Evolutionary conservation across 2,888 invertebrate species (phyloP).

Genomic region (Dione vanillae): DNA sequence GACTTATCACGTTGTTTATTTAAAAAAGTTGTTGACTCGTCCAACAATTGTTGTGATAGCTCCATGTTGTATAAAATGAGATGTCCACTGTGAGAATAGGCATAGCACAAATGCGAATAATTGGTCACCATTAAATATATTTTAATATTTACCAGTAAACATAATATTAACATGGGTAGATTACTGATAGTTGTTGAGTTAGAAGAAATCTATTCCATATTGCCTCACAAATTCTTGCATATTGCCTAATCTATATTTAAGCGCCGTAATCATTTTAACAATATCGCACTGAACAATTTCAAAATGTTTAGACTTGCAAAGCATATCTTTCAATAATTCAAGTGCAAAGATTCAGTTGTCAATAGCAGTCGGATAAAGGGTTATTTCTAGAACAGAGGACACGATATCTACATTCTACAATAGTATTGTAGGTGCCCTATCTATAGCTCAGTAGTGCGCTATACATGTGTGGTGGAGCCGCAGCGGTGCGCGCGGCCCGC

Average conservation of each 20-base stretch:
- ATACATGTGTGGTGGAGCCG: slow-evolving; percentile 51
- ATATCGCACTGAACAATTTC: neutral
- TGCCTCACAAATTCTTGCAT: slow-evolving; percentile 9
- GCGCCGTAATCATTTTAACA: neutral
- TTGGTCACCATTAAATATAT: neutral
- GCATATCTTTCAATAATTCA: neutral
- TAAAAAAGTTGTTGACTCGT: no score
- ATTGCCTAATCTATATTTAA: neutral
- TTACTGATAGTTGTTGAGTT: neutral
- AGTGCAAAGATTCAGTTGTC: slow-evolving; percentile 15
- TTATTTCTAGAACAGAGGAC: slow-evolving; percentile 41
- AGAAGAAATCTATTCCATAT: neutral
- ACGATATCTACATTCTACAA: slow-evolving; percentile 51
- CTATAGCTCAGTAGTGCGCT: slow-evolving; percentile 47
- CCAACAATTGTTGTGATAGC: no score
- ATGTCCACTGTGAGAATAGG: neutral
- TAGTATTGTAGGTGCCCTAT: slow-evolving; percentile 46
- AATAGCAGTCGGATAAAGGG: slow-evolving; percentile 20
- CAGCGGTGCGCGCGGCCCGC: slow-evolving; percentile 71
- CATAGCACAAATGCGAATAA: neutral
- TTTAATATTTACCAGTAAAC: neutral
- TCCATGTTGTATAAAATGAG: no score
- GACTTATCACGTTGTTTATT: neutral
- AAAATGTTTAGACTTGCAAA: neutral
- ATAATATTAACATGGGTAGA: neutral